phyloP scores from a whole-genome alignment of 2,888 invertebrate species.

The Osmoderma eremita region DNA sequence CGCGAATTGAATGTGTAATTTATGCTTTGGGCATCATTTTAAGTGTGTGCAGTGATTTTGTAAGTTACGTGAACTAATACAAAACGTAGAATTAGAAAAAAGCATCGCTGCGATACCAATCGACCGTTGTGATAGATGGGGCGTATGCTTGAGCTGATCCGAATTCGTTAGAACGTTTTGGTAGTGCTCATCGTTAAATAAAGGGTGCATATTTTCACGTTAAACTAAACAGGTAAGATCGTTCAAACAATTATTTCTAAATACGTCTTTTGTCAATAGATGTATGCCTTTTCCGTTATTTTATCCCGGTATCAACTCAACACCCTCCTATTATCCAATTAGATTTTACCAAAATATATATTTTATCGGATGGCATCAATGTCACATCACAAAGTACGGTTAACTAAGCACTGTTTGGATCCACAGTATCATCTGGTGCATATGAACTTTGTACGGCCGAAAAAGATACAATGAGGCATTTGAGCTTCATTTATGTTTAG shows the following conservation, averaged over 20 bases:
- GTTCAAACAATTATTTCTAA: not conserved
- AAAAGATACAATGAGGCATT: constrained; percentile 37
- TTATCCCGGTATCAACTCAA: constrained; percentile 1
- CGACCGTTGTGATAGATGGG: constrained; percentile 54
- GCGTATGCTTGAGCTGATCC: constrained; percentile 57
- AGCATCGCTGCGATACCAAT: constrained; percentile 6
- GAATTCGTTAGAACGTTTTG: constrained; percentile 48
- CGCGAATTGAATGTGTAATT: constrained; percentile 55
- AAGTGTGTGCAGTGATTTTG: constrained; percentile 38
- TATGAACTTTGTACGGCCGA: constrained; percentile 40
- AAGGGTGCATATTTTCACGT: constrained; percentile 33
- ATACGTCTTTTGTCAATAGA: constrained; percentile 1
- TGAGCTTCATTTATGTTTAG: constrained; percentile 40
- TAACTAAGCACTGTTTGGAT: not conserved
- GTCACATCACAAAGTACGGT: not conserved
- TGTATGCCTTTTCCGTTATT: constrained; percentile 26
- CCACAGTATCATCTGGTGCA: not conserved
- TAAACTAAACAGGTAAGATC: constrained; percentile 23
- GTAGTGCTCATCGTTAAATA: constrained; percentile 30
- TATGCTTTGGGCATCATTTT: constrained; percentile 44
- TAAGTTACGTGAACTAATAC: constrained; percentile 19
- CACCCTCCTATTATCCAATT: constrained; percentile 36
- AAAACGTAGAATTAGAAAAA: constrained; percentile 12
- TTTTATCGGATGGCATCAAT: constrained; percentile 13
- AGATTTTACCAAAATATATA: constrained; percentile 14